Conservation (phyloP, 2,888 invertebrate genomes). For the Aleiodes leptofemur region DNA sequence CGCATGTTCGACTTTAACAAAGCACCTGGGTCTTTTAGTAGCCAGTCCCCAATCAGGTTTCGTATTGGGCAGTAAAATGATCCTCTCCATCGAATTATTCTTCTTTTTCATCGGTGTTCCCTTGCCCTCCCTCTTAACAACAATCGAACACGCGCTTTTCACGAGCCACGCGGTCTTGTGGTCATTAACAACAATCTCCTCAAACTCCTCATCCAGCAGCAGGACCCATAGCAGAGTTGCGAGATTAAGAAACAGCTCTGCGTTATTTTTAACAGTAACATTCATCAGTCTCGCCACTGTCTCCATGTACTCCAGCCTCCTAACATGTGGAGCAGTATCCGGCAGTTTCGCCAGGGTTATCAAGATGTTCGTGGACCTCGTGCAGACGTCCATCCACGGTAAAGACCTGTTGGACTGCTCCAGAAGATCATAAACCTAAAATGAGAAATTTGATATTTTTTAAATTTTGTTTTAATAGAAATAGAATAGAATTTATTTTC, state of each 20-base stretch:
- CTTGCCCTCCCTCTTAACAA: constrained; percentile 51
- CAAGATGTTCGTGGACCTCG: constrained; percentile 78
- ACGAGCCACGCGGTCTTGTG: constrained; percentile 51
- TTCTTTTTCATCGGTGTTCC: constrained; percentile 32
- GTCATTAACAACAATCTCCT: constrained; percentile 51
- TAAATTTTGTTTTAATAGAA: too few relatives aligned
- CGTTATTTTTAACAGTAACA: constrained; percentile 56
- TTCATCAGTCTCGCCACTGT: constrained; percentile 80
- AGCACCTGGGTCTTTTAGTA: constrained; percentile 58
- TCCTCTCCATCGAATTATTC: constrained; percentile 13
- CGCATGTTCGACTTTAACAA: constrained; percentile 57
- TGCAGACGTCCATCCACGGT: constrained; percentile 79
- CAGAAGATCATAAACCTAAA: constrained; percentile 70
- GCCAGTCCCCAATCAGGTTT: constrained; percentile 64
- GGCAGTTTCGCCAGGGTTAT: constrained; percentile 82
- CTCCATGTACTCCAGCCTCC: constrained; percentile 79
- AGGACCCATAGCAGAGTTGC: constrained; percentile 68
- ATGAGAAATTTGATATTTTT: too few relatives aligned
- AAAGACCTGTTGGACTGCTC: constrained; percentile 78
- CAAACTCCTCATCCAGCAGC: constrained; percentile 58
- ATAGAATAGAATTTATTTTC: too few relatives aligned
- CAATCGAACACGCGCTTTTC: constrained; percentile 30
- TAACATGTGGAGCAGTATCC: constrained; percentile 79
- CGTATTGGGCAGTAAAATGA: constrained; percentile 57
- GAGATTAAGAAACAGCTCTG: constrained; percentile 61